Base-by-base conservation (phyloP, 2,113 vertebrate species). In the Mystacornis crossleyi region DNA sequence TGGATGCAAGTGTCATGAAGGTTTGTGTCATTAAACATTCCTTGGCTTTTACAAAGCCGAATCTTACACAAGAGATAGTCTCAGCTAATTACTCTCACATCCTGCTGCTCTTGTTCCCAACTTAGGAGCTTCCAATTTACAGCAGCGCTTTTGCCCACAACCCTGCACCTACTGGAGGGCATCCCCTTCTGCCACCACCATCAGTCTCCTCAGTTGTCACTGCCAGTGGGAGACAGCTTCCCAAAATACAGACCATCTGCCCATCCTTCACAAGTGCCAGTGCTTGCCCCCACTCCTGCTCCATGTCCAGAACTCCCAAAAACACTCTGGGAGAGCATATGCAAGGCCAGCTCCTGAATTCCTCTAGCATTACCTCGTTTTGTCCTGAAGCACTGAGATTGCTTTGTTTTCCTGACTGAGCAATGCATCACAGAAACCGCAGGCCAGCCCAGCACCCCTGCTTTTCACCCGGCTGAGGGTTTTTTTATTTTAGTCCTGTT, bases 301-400 rank as follows among this genome's bases (percentile, higher is more conserved):
- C 61, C 80, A 33, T 4, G 3, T 16, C 57, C 25, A 60, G 20
- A 25, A 42, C 26, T 65, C 34, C 40, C 43, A 7, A 20, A 45
- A 81, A 4, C 14, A 19, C 25, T 26, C 9, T 8, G 7, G 5
- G 31, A 53, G 12, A 48, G 2, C 28, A 26, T 0, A 11, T 5
- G 10, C 16, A 78, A 79, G 12, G 28, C 40, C 28, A 64, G 21
- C 29, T 69, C 40, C 55, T n/a, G 10, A 36, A 45, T 60, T 58
- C 8, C n/a, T n/a, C 29, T 8, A 23, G 25, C 8, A 42, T n/a
- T 20, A 42, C 28, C 12, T 72, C 58, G 13, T 61, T 77, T 57
- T 33, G 12, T 12, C 51, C 36, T 34, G 7, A 66, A 18, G 8
- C 21, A 33, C 6, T 2, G 3, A 61, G n/a, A 34, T 4, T 7